These are phyloP conservation scores for Trichonephila clavipes DNA, from an alignment of 1,140 invertebrate genomes.

Conservation along the genomic window DNA sequence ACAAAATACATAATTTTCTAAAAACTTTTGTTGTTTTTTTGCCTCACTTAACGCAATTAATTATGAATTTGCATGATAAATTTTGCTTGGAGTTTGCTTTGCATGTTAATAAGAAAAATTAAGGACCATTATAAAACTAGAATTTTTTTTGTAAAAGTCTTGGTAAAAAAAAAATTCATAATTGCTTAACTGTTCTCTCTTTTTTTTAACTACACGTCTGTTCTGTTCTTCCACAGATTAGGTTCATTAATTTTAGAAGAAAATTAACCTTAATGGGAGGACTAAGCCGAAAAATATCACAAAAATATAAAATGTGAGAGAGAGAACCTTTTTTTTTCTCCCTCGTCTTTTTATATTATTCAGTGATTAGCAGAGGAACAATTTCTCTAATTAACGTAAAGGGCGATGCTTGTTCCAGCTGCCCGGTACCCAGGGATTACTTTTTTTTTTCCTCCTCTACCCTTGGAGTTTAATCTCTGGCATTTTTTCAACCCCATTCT, in stretches of 20 bases:
- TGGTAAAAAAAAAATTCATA: constrained; percentile 51
- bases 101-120: constrained; percentile 74
- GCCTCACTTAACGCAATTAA: constrained; percentile 54
- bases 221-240: constrained; percentile 16
- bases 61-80: constrained; percentile 64
- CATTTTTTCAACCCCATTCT: constrained; percentile 55
- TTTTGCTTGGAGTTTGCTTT: constrained; percentile 8
- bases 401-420: constrained; percentile 59
- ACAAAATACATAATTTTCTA: constrained; percentile 16
- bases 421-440: constrained; percentile 52
- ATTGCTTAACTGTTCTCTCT: constrained; percentile 68
- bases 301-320: constrained; percentile 56
- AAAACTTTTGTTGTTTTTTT: background rate
- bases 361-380: constrained; percentile 72
- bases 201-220: constrained; percentile 1
- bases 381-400: constrained; percentile 72
- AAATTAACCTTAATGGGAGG: constrained; percentile 73
- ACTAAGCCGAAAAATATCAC: constrained; percentile 70
- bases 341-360: constrained; percentile 53
- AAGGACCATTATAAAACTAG: constrained; percentile 51
- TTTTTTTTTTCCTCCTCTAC: constrained; percentile 52
- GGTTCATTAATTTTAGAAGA: constrained; percentile 74
- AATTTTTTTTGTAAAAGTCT: constrained; percentile 21
- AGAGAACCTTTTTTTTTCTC: constrained; percentile 43
- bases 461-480: constrained; percentile 23